phyloP scores from a whole-genome alignment of 2,888 invertebrate species.

The Microctonus aethiopoides region DNA sequence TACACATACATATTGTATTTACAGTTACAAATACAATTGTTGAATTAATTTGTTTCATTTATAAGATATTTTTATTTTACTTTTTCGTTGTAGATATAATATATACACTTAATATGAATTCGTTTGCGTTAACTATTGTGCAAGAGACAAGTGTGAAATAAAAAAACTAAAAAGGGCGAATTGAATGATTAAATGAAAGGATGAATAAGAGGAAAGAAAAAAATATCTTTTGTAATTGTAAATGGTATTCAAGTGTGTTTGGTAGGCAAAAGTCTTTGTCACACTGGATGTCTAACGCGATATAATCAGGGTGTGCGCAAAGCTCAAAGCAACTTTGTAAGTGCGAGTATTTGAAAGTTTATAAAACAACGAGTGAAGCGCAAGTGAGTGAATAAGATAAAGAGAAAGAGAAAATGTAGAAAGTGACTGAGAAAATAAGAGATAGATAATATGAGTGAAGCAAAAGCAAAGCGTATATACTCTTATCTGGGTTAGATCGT shows the following conservation, averaged over 20 bases:
- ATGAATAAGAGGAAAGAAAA: no score
- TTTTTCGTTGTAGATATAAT: not conserved
- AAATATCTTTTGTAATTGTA: not conserved
- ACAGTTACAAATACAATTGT: not conserved
- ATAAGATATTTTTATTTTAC: no score
- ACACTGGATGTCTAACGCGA: not conserved
- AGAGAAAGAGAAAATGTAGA: no score
- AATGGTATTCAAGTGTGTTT: not conserved
- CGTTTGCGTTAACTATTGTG: no score
- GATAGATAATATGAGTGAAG: not conserved
- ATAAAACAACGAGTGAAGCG: conserved; percentile 1
- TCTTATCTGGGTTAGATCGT: conserved; percentile 55
- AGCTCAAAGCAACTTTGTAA: not conserved
- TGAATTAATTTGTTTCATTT: not conserved
- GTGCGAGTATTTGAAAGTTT: conserved; percentile 24
- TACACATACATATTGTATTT: not conserved
- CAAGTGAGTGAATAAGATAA: not conserved
- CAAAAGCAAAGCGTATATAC: conserved; percentile 15
- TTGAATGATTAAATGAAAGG: no score
- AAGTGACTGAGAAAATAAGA: no score
- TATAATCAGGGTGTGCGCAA: conserved; percentile 20
- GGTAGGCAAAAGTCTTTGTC: not conserved
- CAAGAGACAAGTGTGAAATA: no score
- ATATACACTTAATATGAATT: no score
- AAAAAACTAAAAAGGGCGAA: no score